These are phyloP conservation scores for Artemia sinica DNA, from an alignment of 2,888 invertebrate species.

Conservation along the genomic window DNA sequence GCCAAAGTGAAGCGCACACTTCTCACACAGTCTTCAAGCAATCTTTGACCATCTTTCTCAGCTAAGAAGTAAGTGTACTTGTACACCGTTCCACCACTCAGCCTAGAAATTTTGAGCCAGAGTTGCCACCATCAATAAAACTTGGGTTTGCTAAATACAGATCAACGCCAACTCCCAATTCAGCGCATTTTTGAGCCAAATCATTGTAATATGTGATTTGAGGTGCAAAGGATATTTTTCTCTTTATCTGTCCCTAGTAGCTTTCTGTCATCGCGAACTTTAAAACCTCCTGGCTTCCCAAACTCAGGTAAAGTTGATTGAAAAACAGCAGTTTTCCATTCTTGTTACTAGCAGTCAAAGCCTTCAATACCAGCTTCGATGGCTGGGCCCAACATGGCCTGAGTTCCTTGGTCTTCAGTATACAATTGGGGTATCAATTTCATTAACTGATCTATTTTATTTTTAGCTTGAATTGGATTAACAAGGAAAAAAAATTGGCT, in stretches of 20 bases:
- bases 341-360: constrained; percentile 79
- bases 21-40: constrained; percentile 63
- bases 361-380: constrained; percentile 94
- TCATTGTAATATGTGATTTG: constrained; percentile 80
- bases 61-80: constrained; percentile 88
- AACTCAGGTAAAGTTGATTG: constrained; percentile 80
- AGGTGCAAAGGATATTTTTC: constrained; percentile 55
- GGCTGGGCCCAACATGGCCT: constrained; percentile 83
- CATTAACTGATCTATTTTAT: too few species aligned
- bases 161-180: constrained; percentile 81
- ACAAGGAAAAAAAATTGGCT: too few species aligned
- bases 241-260: constrained; percentile 92
- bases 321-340: constrained; percentile 81
- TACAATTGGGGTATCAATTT: too few species aligned
- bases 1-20: constrained; percentile 65
- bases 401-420: constrained; percentile 87
- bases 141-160: constrained; percentile 89
- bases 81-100: constrained; percentile 88
- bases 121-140: constrained; percentile 81
- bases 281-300: constrained; percentile 86
- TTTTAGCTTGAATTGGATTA: too few species aligned
- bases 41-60: constrained; percentile 71
- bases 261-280: constrained; percentile 87
- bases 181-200: constrained; percentile 82
- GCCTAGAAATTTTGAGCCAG: constrained; percentile 65